Percentiles rank a stretch among this genome's conserved stretches.
These are phyloP conservation scores for Microctonus aethiopoides DNA, from an alignment of 2,888 invertebrate species.

Conservation along the genomic window DNA sequence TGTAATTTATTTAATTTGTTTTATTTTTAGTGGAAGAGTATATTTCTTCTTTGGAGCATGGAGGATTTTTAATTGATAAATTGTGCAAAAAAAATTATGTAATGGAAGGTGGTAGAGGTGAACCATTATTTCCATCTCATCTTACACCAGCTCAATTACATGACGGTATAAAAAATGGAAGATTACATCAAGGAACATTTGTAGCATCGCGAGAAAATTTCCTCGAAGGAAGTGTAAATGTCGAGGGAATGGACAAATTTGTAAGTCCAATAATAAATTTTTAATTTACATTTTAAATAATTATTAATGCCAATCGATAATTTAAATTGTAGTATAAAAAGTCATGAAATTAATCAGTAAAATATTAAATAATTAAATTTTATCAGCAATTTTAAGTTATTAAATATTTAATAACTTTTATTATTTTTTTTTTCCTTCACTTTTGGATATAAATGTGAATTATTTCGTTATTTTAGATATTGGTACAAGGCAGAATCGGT, in stretches of 20 bases:
- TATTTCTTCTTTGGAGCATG: constrained; percentile 77
- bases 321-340: too few relatives aligned
- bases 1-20: neutral
- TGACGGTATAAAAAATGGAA: constrained; percentile 81
- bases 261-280: constrained; percentile 69
- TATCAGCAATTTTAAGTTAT: too few relatives aligned
- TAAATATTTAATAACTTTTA: neutral
- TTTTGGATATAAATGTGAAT: neutral
- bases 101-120: constrained; percentile 70
- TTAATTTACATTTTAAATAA: too few relatives aligned
- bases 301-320: too few relatives aligned
- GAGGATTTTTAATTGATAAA: constrained; percentile 82
- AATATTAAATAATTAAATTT: too few relatives aligned
- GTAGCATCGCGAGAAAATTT: constrained; percentile 93
- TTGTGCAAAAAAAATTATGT: constrained; percentile 77
- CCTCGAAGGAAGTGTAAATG: constrained; percentile 88
- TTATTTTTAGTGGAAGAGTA: constrained; percentile 77
- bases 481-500: constrained; percentile 86
- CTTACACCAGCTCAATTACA: constrained; percentile 82
- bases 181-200: constrained; percentile 83
- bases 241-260: constrained; percentile 82
- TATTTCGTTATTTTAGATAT: constrained; percentile 70
- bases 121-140: constrained; percentile 86
- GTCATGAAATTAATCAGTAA: too few relatives aligned
- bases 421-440: neutral